Percentiles rank a stretch among this genome's conserved stretches.
These are phyloP conservation scores for Platypus cylindrus DNA, from an alignment of 2,888 invertebrate genomes.

Conservation along the genomic window DNA sequence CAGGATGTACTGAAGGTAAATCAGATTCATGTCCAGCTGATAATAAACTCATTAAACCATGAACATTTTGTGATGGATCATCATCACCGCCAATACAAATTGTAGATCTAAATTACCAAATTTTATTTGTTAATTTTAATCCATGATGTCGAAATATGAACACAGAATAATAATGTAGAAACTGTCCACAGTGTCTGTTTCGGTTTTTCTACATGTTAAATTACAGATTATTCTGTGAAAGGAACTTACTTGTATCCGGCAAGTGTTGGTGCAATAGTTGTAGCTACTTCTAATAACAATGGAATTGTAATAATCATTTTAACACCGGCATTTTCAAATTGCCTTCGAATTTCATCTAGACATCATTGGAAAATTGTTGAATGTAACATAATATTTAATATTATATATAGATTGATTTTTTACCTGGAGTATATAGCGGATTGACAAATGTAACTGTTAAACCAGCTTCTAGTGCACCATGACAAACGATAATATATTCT, in stretches of 20 bases:
- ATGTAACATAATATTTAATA: background rate
- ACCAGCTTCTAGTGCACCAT: constrained; percentile 54
- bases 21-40: constrained; percentile 30
- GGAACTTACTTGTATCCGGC: constrained; percentile 36
- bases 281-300: constrained; percentile 46
- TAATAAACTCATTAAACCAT: constrained; percentile 33
- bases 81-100: constrained; percentile 51
- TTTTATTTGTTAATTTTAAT: background rate
- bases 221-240: background rate
- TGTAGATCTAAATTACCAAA: constrained; percentile 35
- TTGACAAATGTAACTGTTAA: constrained; percentile 55
- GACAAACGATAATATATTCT: constrained; percentile 52
- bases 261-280: constrained; percentile 41
- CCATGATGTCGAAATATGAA: background rate
- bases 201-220: too few species aligned
- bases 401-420: too few species aligned
- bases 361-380: constrained; percentile 24
- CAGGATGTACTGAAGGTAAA: constrained; percentile 37
- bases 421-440: constrained; percentile 55
- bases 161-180: too few species aligned
- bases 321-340: constrained; percentile 49
- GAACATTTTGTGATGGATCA: constrained; percentile 33
- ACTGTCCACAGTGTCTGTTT: too few species aligned
- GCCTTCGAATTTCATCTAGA: constrained; percentile 52
- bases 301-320: constrained; percentile 52